Evolutionary conservation across 2,113 vertebrate genomes (phyloP), one percentile per base, ranked within the genome.

Genomic region (Xiphophorus maculatus): DNA sequence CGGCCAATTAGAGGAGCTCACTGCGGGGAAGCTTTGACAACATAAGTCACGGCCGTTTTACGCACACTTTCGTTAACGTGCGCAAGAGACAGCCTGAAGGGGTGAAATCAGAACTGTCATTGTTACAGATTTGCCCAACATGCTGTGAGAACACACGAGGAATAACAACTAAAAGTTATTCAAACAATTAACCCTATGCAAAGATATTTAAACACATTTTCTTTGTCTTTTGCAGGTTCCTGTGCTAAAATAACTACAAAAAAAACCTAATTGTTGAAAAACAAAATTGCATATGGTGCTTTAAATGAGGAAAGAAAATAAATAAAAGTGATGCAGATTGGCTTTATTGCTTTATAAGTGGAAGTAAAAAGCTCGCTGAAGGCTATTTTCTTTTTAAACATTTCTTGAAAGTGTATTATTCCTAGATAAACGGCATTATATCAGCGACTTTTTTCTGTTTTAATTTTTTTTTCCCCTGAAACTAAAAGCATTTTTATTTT

Each of bases 1-100:
- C 73, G 61, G 60, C 62, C 82, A 88, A 88, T 90, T 85, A 87
- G 73, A 72, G 2, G 10, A 37, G 40, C 60, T 69, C 77, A 81
- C 74, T 66, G 85, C 67, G 17, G 76, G 87, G 72, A 77, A 48
- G 40, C 63, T 70, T 35, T 63, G 62, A 85, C 71, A 51, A 63
- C 58, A 65, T 69, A 29, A 81, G 63, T 75, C 61, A 58, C 17
- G n/a, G 70, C n/a, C 32, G 32, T 42, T 68, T 61, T 61, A 58
- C 10, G 22, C 22, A 58, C 19, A 28, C 62, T 42, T 37, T 32
- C 30, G 5, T 4, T 29, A 61, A 79, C 6, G n/a, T 12, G 8
- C 33, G 69, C 35, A 27, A 69, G 25, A 42, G 0, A n/a, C 62
- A 22, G 4, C 0, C 25, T 15, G 10, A 67, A 35, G 17, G 7